Evolutionary conservation across 1,140 invertebrate species (phyloP), one percentile per base, ranked within the genome.

Genomic region (Bombus confusus): DNA sequence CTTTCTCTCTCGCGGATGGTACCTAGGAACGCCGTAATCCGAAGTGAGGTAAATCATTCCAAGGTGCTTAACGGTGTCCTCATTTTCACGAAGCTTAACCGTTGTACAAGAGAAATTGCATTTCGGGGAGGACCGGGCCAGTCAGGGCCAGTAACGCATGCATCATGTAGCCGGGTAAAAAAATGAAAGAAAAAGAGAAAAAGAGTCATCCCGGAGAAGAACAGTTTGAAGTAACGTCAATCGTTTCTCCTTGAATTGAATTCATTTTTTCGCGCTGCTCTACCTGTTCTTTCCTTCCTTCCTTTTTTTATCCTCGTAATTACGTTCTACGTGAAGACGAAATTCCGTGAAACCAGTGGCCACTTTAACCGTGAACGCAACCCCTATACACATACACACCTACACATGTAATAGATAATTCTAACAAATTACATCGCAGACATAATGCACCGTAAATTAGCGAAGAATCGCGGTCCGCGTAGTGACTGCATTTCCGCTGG

Each of bases 41-140:
- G 25, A 73, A 57, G 41, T 47, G 41, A 34, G 43, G 83, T 85
- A 80, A 80, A 80, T 80, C 78, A 74, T 85, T 73, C 84, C 28
- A 66, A 74, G 72, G 78, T 85, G 76, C 83, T 85, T 80, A 85
- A 85, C 83, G 66, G n/a, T 80, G 83, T 80, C 76, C 83, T 85
- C 76, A 85, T 79, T 79, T 72, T 80, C 76, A 31, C 76, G 39
- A 59, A 85, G 83, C 83, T 85, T 72, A 85, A 85, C 52, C 83
- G 39, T 80, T 34, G 47, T 25, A 79, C 75, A 78, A 79, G 76
- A 79, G 76, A 80, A 79, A 80, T 72, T 47, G 83, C 76, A 72
- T 80, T 81, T 85, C 37, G 10, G 52, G 41, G n/a, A 28, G 76
- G 59, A 22, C 75, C 47, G 15, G 64, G 43, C 73, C 39, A 37